Conservation (phyloP, 37 sponge, comb jelly and placozoan genomes). For the Dysidea cf. avara region DNA sequence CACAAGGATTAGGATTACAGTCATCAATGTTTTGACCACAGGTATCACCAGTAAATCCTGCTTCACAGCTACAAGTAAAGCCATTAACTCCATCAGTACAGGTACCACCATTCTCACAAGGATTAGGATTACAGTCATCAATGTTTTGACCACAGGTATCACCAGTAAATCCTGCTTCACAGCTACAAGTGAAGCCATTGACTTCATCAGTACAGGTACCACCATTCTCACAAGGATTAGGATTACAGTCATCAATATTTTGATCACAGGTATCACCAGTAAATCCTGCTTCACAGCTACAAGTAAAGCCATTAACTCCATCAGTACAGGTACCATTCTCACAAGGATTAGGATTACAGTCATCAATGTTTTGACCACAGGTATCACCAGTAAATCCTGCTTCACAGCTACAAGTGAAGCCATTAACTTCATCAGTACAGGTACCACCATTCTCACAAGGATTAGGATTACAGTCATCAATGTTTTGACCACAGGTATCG, state of each 20-base stretch:
- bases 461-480: conserved; percentile 3
- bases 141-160: conserved; percentile 15
- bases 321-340: conserved; percentile 5
- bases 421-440: conserved; percentile 15
- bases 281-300: conserved; percentile 24
- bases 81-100: neutral
- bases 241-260: conserved; percentile 25
- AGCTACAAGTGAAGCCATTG: conserved; percentile 13
- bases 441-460: conserved; percentile 23
- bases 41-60: conserved; percentile 33
- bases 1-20: conserved; percentile 42
- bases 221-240: conserved; percentile 39
- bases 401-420: conserved; percentile 25
- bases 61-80: conserved; percentile 9
- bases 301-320: conserved; percentile 6
- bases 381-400: conserved; percentile 11
- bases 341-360: conserved; percentile 14
- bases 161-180: conserved; percentile 24
- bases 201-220: conserved; percentile 45
- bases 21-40: conserved; percentile 54
- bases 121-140: conserved; percentile 6
- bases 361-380: neutral
- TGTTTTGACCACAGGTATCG: conserved; percentile 5
- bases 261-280: conserved; percentile 13
- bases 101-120: conserved; percentile 11